phyloP scores from a whole-genome alignment of 2,888 invertebrate species.

The Drosophila subquinaria region DNA sequence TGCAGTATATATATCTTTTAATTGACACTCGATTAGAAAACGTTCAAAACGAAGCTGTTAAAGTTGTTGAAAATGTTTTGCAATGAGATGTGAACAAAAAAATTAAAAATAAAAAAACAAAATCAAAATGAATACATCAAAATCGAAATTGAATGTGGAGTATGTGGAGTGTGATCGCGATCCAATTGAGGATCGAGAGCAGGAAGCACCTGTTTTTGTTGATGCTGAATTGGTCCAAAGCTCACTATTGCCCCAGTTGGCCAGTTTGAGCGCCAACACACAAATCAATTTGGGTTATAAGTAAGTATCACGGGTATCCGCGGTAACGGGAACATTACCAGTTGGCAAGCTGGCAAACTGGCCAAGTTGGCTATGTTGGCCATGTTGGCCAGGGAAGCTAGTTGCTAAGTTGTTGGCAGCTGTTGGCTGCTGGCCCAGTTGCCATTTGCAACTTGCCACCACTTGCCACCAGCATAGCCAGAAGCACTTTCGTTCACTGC shows the following conservation, averaged over 20 bases:
- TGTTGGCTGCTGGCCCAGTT: conserved; percentile 57
- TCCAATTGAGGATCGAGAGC: conserved; percentile 41
- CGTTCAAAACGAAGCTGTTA: conserved; percentile 15
- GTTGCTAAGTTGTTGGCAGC: conserved; percentile 12
- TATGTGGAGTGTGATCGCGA: conserved; percentile 12
- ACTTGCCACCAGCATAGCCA: conserved; percentile 39
- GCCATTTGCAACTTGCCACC: conserved; percentile 20
- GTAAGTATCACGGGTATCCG: conserved; percentile 12
- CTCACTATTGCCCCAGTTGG: conserved; percentile 46
- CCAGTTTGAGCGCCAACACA: conserved; percentile 35
- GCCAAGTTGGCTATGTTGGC: not conserved
- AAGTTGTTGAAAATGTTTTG: conserved; percentile 30
- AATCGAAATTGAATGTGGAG: conserved; percentile 17
- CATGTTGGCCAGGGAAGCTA: too few species aligned
- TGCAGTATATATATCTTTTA: conserved; percentile 61
- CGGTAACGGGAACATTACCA: conserved; percentile 33
- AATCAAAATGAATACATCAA: conserved; percentile 42
- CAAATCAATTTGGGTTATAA: conserved; percentile 56
- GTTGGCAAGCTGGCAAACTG: conserved; percentile 13
- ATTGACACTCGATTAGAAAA: conserved; percentile 61
- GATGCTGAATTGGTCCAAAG: conserved; percentile 23
- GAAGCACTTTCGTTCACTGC: conserved; percentile 63
- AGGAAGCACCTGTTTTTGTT: conserved; percentile 50
- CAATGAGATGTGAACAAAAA: conserved; percentile 19
- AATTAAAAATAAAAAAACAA: not conserved